These are phyloP conservation scores for Chalcosyrphus nemorum DNA, from an alignment of 2,888 invertebrate genomes.

Conservation along the genomic window DNA sequence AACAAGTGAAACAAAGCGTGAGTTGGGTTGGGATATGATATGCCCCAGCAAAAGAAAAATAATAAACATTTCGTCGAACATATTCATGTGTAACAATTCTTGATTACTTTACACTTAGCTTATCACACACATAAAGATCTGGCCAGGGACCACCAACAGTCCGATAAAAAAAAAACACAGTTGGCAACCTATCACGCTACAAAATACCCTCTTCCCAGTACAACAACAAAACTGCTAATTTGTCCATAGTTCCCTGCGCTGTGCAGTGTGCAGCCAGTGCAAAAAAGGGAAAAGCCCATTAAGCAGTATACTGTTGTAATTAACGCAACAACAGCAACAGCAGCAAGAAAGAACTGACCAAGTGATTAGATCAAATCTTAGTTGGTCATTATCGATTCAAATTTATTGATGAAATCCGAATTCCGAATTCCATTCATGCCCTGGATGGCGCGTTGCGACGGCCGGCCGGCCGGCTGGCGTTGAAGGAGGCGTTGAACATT, in stretches of 20 bases:
- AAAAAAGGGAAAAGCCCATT: conserved; percentile 47
- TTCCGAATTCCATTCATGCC: conserved; percentile 52
- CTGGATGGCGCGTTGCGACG: too few species aligned
- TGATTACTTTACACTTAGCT: conserved; percentile 18
- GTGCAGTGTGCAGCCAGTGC: conserved; percentile 3
- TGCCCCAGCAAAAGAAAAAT: too few species aligned
- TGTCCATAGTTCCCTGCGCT: conserved; percentile 21
- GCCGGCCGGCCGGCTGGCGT: too few species aligned
- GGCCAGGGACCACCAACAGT: conserved; percentile 39
- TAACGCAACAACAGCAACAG: conserved; percentile 19
- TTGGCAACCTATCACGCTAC: conserved; percentile 48
- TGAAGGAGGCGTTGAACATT: conserved; percentile 25
- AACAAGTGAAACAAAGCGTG: too few species aligned
- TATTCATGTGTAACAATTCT: background rate
- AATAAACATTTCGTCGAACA: too few species aligned
- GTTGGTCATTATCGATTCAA: conserved; percentile 65
- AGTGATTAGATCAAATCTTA: conserved; percentile 71
- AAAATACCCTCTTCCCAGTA: conserved; percentile 20
- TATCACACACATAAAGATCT: conserved; percentile 12
- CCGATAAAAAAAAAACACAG: conserved; percentile 18
- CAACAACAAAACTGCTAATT: conserved; percentile 36
- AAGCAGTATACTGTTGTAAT: conserved; percentile 59
- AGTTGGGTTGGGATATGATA: too few species aligned
- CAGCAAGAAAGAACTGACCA: conserved; percentile 50
- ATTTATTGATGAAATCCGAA: conserved; percentile 71